Conservation (phyloP, 2,797 vertebrate species). For the Percopsis omiscomaycus region DNA sequence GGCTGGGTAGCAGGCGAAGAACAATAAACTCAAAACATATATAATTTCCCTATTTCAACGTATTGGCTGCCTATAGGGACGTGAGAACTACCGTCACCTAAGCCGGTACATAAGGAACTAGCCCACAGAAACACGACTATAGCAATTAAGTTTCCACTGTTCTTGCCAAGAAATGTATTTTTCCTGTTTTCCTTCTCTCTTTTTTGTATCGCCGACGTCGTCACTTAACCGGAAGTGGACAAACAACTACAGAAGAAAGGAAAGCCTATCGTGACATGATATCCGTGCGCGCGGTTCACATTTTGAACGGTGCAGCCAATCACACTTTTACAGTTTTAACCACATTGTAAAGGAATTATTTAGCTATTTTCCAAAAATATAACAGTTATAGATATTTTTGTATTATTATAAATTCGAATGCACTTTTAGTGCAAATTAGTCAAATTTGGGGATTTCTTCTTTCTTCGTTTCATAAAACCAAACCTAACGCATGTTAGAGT, state of each 20-base stretch:
- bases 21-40: conserved; percentile 71
- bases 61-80: conserved; percentile 2
- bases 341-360: not conserved
- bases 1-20: conserved; percentile 57
- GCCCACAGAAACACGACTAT: conserved; percentile 8
- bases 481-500: too few relatives aligned
- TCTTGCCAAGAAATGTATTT: conserved; percentile 63
- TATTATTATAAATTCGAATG: too few relatives aligned
- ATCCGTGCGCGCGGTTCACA: conserved; percentile 63
- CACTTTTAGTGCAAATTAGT: too few relatives aligned
- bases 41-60: conserved; percentile 17
- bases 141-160: conserved; percentile 51
- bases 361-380: not conserved
- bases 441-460: too few relatives aligned
- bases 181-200: conserved; percentile 75
- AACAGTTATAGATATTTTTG: not conserved
- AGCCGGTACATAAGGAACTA: not conserved
- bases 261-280: conserved; percentile 70
- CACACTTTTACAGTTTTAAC: conserved; percentile 5
- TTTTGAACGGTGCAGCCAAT: conserved; percentile 74
- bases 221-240: conserved; percentile 79
- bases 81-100: not conserved
- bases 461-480: too few relatives aligned
- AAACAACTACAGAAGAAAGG: conserved; percentile 72
- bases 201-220: conserved; percentile 75